phyloP scores from a whole-genome alignment of 2,797 vertebrate species.

The Novumbra hubbsi region DNA sequence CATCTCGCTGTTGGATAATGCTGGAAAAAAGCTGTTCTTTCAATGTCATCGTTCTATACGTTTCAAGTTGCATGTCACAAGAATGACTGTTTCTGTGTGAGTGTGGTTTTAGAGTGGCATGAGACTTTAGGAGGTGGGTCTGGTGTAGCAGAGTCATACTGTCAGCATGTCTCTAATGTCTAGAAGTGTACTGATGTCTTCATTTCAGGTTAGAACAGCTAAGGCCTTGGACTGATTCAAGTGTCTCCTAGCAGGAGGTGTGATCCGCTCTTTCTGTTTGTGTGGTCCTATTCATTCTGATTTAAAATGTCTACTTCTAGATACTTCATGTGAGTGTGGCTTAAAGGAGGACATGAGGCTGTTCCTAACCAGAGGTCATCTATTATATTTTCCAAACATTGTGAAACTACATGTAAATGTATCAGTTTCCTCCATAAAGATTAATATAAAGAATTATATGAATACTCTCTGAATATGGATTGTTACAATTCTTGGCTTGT shows the following conservation, averaged over 20 bases:
- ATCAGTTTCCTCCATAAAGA: conserved; percentile 68
- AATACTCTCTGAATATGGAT: conserved; percentile 23
- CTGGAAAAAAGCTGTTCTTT: conserved; percentile 57
- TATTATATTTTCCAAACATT: conserved; percentile 45
- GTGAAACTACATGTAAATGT: conserved; percentile 57
- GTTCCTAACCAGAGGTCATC: conserved; percentile 31
- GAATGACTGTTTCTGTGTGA: conserved; percentile 44
- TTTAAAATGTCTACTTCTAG: not conserved
- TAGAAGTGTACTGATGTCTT: conserved; percentile 52
- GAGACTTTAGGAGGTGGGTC: conserved; percentile 33
- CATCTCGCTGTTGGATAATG: conserved; percentile 60
- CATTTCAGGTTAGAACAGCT: conserved; percentile 34
- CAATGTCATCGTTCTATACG: conserved; percentile 47
- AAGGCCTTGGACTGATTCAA: conserved; percentile 3
- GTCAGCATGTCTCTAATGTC: conserved; percentile 64
- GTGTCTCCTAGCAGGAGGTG: not conserved
- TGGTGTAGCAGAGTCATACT: conserved; percentile 35
- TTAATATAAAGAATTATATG: conserved; percentile 60
- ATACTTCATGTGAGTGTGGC: conserved; percentile 7
- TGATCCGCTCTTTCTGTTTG: not conserved
- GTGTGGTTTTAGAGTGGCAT: conserved; percentile 20
- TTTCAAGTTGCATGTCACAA: conserved; percentile 69
- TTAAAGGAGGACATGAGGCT: conserved; percentile 29
- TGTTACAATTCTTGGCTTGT: conserved; percentile 11
- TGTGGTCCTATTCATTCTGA: not conserved